Percentiles rank a stretch among this genome's conserved stretches.
phyloP scores from a whole-genome alignment of 1,140 invertebrate species.

The Himalopsyche phryganea region DNA sequence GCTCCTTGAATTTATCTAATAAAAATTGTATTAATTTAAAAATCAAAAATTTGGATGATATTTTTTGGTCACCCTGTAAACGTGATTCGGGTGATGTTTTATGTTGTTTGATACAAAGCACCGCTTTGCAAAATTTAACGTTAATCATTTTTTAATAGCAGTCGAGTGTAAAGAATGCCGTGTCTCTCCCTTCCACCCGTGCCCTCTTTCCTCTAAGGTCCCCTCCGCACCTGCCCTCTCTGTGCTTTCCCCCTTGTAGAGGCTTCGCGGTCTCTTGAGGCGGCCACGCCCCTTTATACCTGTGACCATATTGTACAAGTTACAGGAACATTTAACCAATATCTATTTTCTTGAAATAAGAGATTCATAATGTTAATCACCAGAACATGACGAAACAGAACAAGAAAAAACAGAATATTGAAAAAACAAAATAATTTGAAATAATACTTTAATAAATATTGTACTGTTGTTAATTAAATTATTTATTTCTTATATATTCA shows the following conservation, averaged over 20 bases:
- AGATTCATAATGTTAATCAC: too few relatives aligned
- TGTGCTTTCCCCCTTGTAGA: neutral
- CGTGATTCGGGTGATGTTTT: conserved; percentile 30
- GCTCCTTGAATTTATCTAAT: too few relatives aligned
- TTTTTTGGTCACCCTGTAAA: neutral
- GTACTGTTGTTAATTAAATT: too few relatives aligned
- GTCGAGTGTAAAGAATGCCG: conserved; percentile 26
- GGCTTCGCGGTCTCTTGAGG: conserved; percentile 3
- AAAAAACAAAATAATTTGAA: too few relatives aligned
- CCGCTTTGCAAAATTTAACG: conserved; percentile 35
- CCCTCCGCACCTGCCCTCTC: neutral
- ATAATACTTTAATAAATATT: too few relatives aligned
- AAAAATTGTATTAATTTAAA: too few relatives aligned
- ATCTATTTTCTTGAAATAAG: too few relatives aligned
- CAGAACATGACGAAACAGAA: too few relatives aligned
- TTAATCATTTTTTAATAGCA: conserved; percentile 36
- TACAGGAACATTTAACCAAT: too few relatives aligned
- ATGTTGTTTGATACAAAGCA: conserved; percentile 31
- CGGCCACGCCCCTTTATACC: conserved; percentile 3
- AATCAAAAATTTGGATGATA: too few relatives aligned
- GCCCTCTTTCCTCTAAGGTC: neutral
- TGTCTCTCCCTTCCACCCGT: neutral
- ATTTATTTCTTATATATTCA: too few relatives aligned
- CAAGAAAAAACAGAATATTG: too few relatives aligned
- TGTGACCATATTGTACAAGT: neutral